Percentiles rank a stretch among this genome's conserved stretches.
Conservation (phyloP, 2,113 vertebrate species). For the Passer domesticus region DNA sequence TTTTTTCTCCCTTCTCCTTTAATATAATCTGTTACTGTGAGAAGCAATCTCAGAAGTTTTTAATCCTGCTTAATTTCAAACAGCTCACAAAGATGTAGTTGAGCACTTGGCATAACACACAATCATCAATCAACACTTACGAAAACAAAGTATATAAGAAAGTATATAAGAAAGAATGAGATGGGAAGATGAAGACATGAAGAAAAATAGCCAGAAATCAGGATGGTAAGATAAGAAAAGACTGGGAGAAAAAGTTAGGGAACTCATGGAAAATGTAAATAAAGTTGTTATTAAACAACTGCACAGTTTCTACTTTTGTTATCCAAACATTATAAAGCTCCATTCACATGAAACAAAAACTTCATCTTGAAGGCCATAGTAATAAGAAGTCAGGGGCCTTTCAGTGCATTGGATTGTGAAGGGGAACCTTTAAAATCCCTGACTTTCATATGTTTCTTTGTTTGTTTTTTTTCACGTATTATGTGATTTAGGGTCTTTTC, state of each 20-base stretch:
- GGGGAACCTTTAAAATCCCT: not conserved
- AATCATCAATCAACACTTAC: not conserved
- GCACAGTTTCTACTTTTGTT: not conserved
- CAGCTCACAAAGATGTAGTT: not conserved
- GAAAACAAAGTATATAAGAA: not conserved
- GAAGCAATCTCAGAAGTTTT: not conserved
- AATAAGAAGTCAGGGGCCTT: not conserved
- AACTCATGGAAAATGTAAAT: not conserved
- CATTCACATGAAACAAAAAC: not conserved
- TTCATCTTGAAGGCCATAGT: not conserved
- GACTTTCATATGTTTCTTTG: not conserved
- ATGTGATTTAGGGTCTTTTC: not conserved
- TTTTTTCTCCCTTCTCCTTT: not conserved
- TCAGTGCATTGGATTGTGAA: not conserved
- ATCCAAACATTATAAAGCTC: not conserved
- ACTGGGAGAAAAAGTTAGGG: not conserved
- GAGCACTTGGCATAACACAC: not conserved
- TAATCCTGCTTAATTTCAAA: conserved; percentile 37
- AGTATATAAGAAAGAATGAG: not conserved
- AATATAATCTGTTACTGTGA: not conserved
- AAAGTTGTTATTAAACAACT: not conserved
- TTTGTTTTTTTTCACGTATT: not conserved
- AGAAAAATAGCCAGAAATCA: not conserved
- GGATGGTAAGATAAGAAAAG: not conserved
- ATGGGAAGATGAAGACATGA: not conserved